Evolutionary conservation across 1,140 invertebrate genomes (phyloP).

Genomic region (Zaprionus lachaisei): DNA sequence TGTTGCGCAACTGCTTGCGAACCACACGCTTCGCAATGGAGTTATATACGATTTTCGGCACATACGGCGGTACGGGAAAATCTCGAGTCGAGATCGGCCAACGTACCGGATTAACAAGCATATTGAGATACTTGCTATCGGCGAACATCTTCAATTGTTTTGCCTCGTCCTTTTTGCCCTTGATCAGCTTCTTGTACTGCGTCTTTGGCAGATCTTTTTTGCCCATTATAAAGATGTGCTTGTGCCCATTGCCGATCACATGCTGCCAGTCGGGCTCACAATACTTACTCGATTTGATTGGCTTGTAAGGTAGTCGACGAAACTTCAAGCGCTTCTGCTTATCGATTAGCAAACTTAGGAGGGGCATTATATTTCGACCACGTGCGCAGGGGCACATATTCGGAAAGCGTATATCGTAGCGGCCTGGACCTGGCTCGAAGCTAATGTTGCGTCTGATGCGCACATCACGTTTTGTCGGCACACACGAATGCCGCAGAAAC

Average conservation of each 20-base stretch:
- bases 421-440: conserved; percentile 66
- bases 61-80: conserved; percentile 30
- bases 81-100: conserved; percentile 31
- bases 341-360: conserved; percentile 55
- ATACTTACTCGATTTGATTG: conserved; percentile 40
- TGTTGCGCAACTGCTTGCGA: conserved; percentile 73
- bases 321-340: conserved; percentile 70
- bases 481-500: conserved; percentile 53
- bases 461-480: conserved; percentile 42
- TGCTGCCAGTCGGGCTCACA: conserved; percentile 73
- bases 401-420: conserved; percentile 61
- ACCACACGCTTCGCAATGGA: conserved; percentile 59
- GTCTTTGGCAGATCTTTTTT: conserved; percentile 30
- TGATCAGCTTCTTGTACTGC: neutral
- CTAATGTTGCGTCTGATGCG: conserved; percentile 48
- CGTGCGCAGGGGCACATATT: conserved; percentile 55
- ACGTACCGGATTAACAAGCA: conserved; percentile 59
- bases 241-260: conserved; percentile 55
- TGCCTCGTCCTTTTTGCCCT: conserved; percentile 51
- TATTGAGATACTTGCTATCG: conserved; percentile 72
- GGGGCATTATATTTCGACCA: conserved; percentile 46
- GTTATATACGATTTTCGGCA: conserved; percentile 64
- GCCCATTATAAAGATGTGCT: conserved; percentile 55
- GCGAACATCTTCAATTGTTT: conserved; percentile 62
- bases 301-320: conserved; percentile 59